Evolutionary conservation across 2,797 vertebrate genomes (phyloP).

Genomic region (Spinibarbus caldwelli): DNA sequence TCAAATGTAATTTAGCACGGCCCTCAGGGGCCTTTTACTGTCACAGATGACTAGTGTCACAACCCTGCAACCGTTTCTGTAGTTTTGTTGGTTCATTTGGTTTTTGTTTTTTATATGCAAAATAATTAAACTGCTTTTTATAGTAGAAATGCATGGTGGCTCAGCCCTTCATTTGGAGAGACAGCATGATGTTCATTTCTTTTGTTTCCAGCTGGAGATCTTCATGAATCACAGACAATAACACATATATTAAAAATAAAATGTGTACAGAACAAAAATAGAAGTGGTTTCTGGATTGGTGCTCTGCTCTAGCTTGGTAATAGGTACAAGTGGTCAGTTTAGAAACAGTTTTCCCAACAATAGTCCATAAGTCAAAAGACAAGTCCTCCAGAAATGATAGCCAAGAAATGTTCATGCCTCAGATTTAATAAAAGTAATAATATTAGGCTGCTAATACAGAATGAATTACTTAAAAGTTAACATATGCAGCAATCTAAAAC

Average conservation of each 20-base stretch:
- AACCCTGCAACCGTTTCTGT: constrained; percentile 77
- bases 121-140: constrained; percentile 88
- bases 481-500: neutral
- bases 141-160: constrained; percentile 82
- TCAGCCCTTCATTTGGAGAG: constrained; percentile 80
- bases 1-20: constrained; percentile 53
- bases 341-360: neutral
- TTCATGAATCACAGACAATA: constrained; percentile 81
- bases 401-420: neutral
- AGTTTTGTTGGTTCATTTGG: constrained; percentile 74
- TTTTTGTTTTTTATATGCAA: constrained; percentile 73
- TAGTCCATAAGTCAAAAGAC: neutral
- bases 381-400: neutral
- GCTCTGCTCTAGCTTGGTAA: constrained; percentile 26
- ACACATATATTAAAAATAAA: constrained; percentile 85
- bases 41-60: constrained; percentile 67
- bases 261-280: constrained; percentile 62
- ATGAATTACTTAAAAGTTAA: neutral
- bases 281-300: constrained; percentile 63
- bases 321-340: neutral
- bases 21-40: constrained; percentile 53
- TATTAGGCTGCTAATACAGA: no score
- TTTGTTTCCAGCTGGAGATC: constrained; percentile 80
- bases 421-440: neutral
- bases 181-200: constrained; percentile 80